phyloP scores from a whole-genome alignment of 2,888 invertebrate genomes.

The Dorcus hopei region DNA sequence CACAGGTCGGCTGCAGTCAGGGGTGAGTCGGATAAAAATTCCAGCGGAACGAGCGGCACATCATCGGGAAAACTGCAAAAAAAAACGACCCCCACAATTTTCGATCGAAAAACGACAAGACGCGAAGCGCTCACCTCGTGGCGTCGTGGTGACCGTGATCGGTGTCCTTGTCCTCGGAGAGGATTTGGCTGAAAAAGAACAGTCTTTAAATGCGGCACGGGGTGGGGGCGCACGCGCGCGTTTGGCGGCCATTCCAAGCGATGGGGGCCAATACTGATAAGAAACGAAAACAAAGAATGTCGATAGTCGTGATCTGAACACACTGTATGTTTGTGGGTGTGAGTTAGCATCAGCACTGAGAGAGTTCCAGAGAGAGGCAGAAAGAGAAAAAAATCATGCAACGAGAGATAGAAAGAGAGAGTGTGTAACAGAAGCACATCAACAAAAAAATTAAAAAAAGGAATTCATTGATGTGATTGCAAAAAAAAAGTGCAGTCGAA shows the following conservation, averaged over 20 bases:
- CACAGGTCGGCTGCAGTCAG: slow-evolving; percentile 77
- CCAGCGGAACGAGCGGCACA: slow-evolving; percentile 62
- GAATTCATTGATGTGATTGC: no score
- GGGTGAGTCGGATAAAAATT: slow-evolving; percentile 70
- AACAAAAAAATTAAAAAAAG: no score
- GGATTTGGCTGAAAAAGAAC: slow-evolving; percentile 59
- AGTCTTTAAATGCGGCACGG: neutral
- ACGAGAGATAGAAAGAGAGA: slow-evolving; percentile 17
- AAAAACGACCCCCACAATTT: neutral
- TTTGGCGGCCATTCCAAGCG: slow-evolving; percentile 28
- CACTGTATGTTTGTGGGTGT: slow-evolving; percentile 26
- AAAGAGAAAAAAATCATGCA: slow-evolving; percentile 29
- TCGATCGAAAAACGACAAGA: neutral
- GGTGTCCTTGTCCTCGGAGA: slow-evolving; percentile 63
- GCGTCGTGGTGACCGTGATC: slow-evolving; percentile 56
- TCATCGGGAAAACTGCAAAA: slow-evolving; percentile 65
- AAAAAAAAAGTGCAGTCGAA: no score
- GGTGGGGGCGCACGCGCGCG: neutral
- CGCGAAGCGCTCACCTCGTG: slow-evolving; percentile 48
- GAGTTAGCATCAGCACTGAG: slow-evolving; percentile 20
- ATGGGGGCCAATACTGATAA: slow-evolving; percentile 25
- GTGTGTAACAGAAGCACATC: no score
- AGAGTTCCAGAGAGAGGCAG: slow-evolving; percentile 7
- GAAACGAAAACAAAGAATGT: slow-evolving; percentile 18
- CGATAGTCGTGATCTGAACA: slow-evolving; percentile 20